A percentile compares a stretch with the other conserved stretches of the same genome.
phyloP scores from a whole-genome alignment of 2,797 vertebrate genomes.

The Rallus crepitans region DNA sequence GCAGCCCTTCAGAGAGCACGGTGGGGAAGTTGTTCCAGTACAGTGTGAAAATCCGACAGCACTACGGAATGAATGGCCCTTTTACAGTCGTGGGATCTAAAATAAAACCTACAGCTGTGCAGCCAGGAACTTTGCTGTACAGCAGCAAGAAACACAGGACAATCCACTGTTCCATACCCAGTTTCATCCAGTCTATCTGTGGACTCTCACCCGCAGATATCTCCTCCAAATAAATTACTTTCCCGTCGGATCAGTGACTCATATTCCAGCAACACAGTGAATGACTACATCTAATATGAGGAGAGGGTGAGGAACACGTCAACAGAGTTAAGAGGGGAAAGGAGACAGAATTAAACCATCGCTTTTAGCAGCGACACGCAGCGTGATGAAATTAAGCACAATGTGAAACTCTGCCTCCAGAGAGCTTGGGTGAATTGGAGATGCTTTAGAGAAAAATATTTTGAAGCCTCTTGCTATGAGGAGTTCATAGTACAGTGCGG shows the following conservation, averaged over 20 bases:
- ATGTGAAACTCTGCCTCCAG: neutral
- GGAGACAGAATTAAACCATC: slow-evolving; percentile 36
- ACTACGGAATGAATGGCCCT: neutral
- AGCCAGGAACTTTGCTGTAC: neutral
- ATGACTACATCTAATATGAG: slow-evolving; percentile 3
- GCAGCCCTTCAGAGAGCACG: neutral
- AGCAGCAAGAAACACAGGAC: neutral
- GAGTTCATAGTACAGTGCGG: neutral
- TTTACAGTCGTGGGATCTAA: neutral
- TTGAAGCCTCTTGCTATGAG: neutral
- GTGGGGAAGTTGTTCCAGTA: neutral
- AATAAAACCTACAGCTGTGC: slow-evolving; percentile 42
- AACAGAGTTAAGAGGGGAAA: slow-evolving; percentile 7
- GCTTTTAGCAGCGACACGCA: neutral
- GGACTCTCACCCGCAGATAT: neutral
- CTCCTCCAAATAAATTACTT: slow-evolving; percentile 24
- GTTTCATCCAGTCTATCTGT: neutral
- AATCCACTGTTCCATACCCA: neutral
- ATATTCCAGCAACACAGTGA: neutral
- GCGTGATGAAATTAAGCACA: slow-evolving; percentile 47
- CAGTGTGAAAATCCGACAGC: neutral
- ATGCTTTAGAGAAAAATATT: neutral
- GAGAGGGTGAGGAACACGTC: neutral
- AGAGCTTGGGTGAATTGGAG: neutral
- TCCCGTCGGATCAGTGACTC: slow-evolving; percentile 28